Percentiles rank a stretch among this genome's conserved stretches.
Evolutionary conservation across 2,888 invertebrate species (phyloP).

Genomic region (Celastrina argiolus): DNA sequence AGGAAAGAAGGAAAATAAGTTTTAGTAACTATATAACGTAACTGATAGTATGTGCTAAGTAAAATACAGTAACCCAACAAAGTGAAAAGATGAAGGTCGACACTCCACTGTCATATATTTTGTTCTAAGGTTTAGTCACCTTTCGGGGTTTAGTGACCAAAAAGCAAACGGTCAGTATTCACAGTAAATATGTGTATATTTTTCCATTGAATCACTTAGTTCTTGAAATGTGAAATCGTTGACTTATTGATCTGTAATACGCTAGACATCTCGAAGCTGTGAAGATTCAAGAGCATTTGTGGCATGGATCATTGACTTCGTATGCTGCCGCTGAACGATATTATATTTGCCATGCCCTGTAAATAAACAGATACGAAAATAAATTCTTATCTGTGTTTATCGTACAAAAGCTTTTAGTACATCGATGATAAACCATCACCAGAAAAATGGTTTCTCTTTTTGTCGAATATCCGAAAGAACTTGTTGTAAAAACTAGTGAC

Average conservation of each 20-base stretch:
- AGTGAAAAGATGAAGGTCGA: too few relatives aligned
- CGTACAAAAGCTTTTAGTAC: neutral
- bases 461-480: too few relatives aligned
- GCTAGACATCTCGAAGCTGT: neutral
- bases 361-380: conserved; percentile 4
- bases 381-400: neutral
- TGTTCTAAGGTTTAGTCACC: conserved; percentile 5
- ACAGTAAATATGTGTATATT: neutral
- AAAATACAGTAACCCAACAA: neutral
- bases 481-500: too few relatives aligned
- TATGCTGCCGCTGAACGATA: neutral
- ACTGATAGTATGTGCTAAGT: neutral
- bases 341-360: neutral
- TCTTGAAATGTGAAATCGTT: neutral
- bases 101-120: neutral
- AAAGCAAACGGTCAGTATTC: neutral
- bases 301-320: neutral
- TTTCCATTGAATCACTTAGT: neutral
- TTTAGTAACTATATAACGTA: too few relatives aligned
- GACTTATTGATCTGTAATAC: neutral
- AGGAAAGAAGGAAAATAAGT: too few relatives aligned
- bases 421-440: too few relatives aligned
- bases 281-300: neutral
- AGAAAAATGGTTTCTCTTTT: too few relatives aligned
- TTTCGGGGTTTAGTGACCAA: neutral